Evolutionary conservation across 2,797 vertebrate genomes (phyloP).

Genomic region (Catamblyrhynchus diadema): DNA sequence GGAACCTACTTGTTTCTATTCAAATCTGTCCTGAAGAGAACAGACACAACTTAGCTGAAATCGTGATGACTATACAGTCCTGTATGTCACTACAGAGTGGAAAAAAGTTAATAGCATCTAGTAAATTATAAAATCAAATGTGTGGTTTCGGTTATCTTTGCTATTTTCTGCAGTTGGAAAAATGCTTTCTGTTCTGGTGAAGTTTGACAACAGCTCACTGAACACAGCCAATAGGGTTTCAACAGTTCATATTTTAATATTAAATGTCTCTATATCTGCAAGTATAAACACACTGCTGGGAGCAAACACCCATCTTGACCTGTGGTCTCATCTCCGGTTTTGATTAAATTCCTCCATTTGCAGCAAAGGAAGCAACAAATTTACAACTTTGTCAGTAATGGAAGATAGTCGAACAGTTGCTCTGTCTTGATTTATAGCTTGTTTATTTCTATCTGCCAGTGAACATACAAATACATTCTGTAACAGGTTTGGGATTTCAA

Average conservation of each 20-base stretch:
- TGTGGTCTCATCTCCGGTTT: neutral
- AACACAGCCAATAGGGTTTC: neutral
- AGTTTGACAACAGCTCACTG: neutral
- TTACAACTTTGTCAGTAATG: neutral
- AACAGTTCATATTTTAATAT: neutral
- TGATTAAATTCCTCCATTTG: neutral
- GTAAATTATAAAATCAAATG: neutral
- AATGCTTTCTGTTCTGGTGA: neutral
- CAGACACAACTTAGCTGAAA: constrained; percentile 32
- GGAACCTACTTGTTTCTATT: neutral
- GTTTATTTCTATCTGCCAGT: neutral
- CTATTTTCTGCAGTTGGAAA: neutral
- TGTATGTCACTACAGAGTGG: neutral
- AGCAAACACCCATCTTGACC: neutral
- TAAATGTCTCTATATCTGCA: neutral
- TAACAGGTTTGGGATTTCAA: neutral
- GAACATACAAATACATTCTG: neutral
- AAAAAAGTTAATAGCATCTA: neutral
- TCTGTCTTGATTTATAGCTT: neutral
- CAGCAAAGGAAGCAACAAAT: neutral
- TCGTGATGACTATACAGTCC: neutral
- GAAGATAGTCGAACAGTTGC: neutral
- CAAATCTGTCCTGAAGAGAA: neutral
- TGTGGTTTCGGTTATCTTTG: neutral
- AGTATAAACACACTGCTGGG: neutral